Evolutionary conservation across 2,113 vertebrate genomes (phyloP).

Genomic region (Barbus barbus): DNA sequence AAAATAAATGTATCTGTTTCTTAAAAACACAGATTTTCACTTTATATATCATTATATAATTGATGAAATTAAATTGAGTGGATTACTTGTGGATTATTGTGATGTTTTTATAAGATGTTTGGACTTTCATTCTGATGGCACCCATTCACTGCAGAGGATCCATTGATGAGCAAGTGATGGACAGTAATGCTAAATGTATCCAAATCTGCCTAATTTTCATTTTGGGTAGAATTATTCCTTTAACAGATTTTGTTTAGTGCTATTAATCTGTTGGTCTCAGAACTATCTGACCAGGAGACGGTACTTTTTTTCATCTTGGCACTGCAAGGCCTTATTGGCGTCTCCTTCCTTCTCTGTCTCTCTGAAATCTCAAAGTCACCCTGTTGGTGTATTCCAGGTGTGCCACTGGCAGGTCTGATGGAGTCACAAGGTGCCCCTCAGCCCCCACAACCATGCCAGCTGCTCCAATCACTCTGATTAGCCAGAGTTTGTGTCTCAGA

Average conservation of each 20-base stretch:
- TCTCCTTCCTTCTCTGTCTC: slow-evolving; percentile 16
- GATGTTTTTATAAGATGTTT: too few species aligned
- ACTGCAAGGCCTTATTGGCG: not conserved
- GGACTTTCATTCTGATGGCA: too few species aligned
- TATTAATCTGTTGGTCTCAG: not conserved
- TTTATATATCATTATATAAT: too few species aligned
- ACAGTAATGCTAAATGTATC: not conserved
- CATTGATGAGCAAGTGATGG: not conserved
- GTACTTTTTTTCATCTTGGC: not conserved
- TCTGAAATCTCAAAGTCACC: slow-evolving; percentile 59
- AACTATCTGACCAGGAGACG: not conserved
- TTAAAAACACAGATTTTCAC: too few species aligned
- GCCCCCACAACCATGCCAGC: slow-evolving; percentile 55
- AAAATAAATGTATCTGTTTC: too few species aligned
- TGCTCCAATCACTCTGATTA: slow-evolving; percentile 65
- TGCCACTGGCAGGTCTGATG: slow-evolving; percentile 52
- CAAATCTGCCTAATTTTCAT: not conserved
- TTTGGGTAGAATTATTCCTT: not conserved
- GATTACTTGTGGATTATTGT: too few species aligned
- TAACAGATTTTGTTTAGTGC: not conserved
- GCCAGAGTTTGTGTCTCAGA: slow-evolving; percentile 54
- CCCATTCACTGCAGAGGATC: not conserved
- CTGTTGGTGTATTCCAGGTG: slow-evolving; percentile 40
- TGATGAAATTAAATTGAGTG: too few species aligned
- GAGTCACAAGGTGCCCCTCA: slow-evolving; percentile 56